These are phyloP conservation scores for Muntiacus reevesi DNA, from an alignment of 2,113 vertebrate species.

Conservation along the genomic window DNA sequence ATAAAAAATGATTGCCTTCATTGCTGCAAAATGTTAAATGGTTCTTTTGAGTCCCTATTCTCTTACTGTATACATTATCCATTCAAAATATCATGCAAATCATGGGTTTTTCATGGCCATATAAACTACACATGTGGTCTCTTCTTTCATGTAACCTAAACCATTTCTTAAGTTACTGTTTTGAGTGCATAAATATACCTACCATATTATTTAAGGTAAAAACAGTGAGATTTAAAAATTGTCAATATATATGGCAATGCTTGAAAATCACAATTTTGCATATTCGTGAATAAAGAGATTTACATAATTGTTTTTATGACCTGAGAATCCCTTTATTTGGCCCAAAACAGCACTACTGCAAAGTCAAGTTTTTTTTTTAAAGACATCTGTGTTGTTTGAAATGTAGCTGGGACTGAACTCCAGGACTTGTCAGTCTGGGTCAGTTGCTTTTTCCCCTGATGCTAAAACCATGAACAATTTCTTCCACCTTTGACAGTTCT, in stretches of 20 bases:
- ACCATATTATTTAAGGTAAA: not conserved
- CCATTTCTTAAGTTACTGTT: not conserved
- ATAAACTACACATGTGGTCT: not conserved
- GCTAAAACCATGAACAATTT: not conserved
- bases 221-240: not conserved
- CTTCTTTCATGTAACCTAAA: not conserved
- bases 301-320: not conserved
- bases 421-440: not conserved
- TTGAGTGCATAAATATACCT: not conserved
- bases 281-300: not conserved
- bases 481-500: not conserved
- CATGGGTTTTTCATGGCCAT: not conserved
- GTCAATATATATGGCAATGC: not conserved
- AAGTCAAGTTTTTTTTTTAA: not conserved
- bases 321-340: not conserved
- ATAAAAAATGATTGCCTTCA: not conserved
- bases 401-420: not conserved
- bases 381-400: not conserved
- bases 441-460: not conserved
- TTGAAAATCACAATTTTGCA: constrained; percentile 1
- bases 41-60: not conserved
- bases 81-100: not conserved
- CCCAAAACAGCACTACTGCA: not conserved
- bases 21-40: not conserved
- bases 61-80: not conserved